Base-by-base conservation (phyloP, 2,888 invertebrate species). In the Sesia bembeciformis region DNA sequence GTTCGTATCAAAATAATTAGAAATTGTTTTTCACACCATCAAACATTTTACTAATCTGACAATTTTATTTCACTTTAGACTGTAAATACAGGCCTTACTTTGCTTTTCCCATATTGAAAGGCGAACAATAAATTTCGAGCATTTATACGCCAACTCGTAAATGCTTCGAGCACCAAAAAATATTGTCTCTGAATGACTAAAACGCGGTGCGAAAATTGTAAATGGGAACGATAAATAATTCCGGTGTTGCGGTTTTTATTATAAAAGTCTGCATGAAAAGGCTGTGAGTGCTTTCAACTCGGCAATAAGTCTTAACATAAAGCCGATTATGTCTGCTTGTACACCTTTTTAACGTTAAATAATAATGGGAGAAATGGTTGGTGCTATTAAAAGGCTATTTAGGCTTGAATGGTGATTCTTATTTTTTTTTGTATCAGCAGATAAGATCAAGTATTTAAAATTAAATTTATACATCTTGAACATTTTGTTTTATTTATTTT, bases 191-290 rank as follows among this genome's bases (percentile, higher is more conserved):
- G 66, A 68, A 72, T 70, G 63, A 58, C 64, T 70, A 70, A 77
- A 74, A 67, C 56, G 65, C 60, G 67, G 60, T 60, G 67, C 60
- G 65, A 73, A 77, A 76, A 78, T 79, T 76, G 69, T 71, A 72
- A 78, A 76, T 73, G 76, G 68, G 67, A 67, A 76, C 76, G 76
- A 81, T 84, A 82, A 84, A 82, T 82, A 83, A 83, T 81, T 84
- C 71, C 69, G 70, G 69, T 73, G 72, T 74, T 74, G 75, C 64
- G 77, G 77, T 78, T 79, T 23, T 74, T 75, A 72, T 72, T 65
- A 66, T 74, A 66, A 76, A 78, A 80, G 73, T 74, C 68, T 64
- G 70, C 65, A 68, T 74, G 70, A 78, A 84, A 77, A 76, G 76
- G 75, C 70, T 70, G 66, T 63, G 65, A 76, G 78, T 76, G 84